Percentiles rank a stretch among this genome's conserved stretches.
Evolutionary conservation across 2,888 invertebrate genomes (phyloP).

Genomic region (Trachelus tabidus): DNA sequence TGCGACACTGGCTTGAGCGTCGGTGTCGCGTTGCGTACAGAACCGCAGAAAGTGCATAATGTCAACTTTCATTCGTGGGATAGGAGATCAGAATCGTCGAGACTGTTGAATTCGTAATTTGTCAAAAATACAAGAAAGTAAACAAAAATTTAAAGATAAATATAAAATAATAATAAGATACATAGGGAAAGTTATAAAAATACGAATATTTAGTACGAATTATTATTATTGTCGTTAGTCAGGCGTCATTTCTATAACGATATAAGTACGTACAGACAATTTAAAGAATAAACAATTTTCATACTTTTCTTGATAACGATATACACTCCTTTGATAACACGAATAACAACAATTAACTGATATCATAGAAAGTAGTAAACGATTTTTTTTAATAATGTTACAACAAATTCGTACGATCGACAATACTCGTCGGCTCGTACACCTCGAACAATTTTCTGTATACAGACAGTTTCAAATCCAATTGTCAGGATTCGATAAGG

Average conservation of each 20-base stretch:
- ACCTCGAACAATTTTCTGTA: background rate
- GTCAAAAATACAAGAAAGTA: background rate
- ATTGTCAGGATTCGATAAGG: background rate
- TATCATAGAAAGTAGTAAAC: background rate
- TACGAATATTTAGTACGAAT: constrained; percentile 33
- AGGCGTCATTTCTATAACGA: constrained; percentile 45
- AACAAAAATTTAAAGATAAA: background rate
- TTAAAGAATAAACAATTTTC: constrained; percentile 3
- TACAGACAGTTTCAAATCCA: background rate
- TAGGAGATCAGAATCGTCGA: background rate
- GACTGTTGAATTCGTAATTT: background rate
- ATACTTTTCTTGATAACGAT: constrained; percentile 1
- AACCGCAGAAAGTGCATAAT: background rate
- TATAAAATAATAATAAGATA: background rate
- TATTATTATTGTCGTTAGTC: constrained; percentile 52
- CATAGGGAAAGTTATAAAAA: constrained; percentile 10
- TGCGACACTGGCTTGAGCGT: background rate
- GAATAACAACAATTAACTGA: constrained; percentile 18
- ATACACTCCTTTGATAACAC: constrained; percentile 12
- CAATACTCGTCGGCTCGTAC: background rate
- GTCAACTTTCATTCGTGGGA: background rate
- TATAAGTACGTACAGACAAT: constrained; percentile 21
- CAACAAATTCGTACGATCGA: background rate
- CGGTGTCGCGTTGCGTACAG: background rate
- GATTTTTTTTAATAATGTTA: background rate